These are phyloP conservation scores for Branchipolynoe longqiensis DNA, from an alignment of 2,888 invertebrate species.

Conservation along the genomic window DNA sequence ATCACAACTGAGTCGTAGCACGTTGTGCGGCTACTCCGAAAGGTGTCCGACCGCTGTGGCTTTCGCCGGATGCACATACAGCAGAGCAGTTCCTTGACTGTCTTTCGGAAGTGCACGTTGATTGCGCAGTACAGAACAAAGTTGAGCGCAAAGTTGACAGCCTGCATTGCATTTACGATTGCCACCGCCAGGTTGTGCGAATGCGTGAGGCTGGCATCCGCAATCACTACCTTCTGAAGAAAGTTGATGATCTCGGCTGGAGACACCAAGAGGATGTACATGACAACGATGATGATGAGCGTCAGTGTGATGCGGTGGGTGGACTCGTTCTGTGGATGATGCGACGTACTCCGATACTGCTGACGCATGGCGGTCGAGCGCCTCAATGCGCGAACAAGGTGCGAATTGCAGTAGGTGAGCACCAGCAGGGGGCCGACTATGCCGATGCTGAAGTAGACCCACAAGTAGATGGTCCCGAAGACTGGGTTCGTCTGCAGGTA, in stretches of 20 bases:
- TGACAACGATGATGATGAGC: slow-evolving; percentile 77
- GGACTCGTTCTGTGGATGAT: slow-evolving; percentile 12
- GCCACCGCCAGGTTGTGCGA: slow-evolving; percentile 62
- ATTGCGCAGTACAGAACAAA: slow-evolving; percentile 70
- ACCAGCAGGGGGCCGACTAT: slow-evolving; percentile 77
- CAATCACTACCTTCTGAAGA: slow-evolving; percentile 66
- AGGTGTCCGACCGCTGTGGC: neutral
- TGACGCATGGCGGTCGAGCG: slow-evolving; percentile 57
- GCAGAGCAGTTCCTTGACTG: slow-evolving; percentile 47
- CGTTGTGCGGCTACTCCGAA: neutral
- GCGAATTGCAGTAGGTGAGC: slow-evolving; percentile 77
- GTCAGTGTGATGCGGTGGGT: slow-evolving; percentile 75
- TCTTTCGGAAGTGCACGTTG: slow-evolving; percentile 65
- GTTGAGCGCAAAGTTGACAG: slow-evolving; percentile 69
- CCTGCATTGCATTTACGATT: slow-evolving; percentile 65
- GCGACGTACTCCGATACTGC: slow-evolving; percentile 49
- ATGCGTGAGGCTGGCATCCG: slow-evolving; percentile 49
- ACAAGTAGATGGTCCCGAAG: slow-evolving; percentile 61
- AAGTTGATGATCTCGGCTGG: slow-evolving; percentile 79
- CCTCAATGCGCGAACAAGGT: slow-evolving; percentile 72
- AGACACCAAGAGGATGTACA: slow-evolving; percentile 78
- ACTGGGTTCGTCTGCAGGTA: slow-evolving; percentile 39
- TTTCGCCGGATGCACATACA: slow-evolving; percentile 8
- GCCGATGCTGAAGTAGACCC: slow-evolving; percentile 75
- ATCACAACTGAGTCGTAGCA: slow-evolving; percentile 34